Base-by-base conservation (phyloP, 37 sponge, comb jelly and placozoan genomes). In the Crambe crambe region DNA sequence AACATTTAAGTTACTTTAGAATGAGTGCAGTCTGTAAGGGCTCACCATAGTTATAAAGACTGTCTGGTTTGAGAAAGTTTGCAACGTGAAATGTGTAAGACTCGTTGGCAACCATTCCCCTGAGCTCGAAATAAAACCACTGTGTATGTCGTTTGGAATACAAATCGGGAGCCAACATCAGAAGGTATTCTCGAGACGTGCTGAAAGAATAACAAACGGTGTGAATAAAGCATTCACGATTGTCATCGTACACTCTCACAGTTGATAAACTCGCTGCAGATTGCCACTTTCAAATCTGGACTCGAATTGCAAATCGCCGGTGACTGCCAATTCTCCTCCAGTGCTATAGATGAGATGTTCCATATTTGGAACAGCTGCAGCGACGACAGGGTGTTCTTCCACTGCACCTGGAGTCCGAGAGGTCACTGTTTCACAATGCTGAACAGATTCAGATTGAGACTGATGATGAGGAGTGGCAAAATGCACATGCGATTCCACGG, bases 231-330 rank as follows among this genome's bases (percentile, higher is more conserved):
- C 37, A 23, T 25, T n/a, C n/a, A n/a, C n/a, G n/a, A n/a, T n/a
- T n/a, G n/a, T n/a, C n/a, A n/a, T n/a, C n/a, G n/a, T n/a, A 1
- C 2, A 47, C 8, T 34, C 89, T 85, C 64, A 89, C 89, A 93
- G 78, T 81, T 86, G 75, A 20, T 39, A 58, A 5, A 80, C 94
- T 61, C 77, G 71, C 18, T 82, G 77, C 15, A 93, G 79, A 47
- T 93, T 93, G 2, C 94, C 94, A 73, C 94, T 82, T 72, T 93
- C 94, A 86, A 93, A 93, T 31, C 90, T 70, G 21, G 94, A 90
- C 68, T 93, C 94, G 71, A 93, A 93, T 5, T 15, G 4, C 70
- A 80, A 32, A 6, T 41, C 32, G 5, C 23, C 30, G 31, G 37
- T 68, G 3, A 68, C 69, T 1, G n/a, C 39, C 8, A 44, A 23